These are phyloP conservation scores for Sphaeridia pumilis DNA, from an alignment of 2,888 invertebrate species.

Conservation along the genomic window DNA sequence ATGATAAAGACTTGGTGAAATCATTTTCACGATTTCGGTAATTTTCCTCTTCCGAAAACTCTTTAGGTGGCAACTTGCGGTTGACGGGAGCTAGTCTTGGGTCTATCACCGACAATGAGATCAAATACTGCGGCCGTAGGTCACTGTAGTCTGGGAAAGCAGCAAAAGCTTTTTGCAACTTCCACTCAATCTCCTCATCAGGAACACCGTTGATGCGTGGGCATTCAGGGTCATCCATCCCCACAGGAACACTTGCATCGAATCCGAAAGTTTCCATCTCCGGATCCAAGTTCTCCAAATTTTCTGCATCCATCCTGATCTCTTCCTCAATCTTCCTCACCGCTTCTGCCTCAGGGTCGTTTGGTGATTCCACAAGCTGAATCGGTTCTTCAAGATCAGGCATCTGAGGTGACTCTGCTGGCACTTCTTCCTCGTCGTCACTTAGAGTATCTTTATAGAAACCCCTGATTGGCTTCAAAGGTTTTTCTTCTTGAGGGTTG, in stretches of 20 bases:
- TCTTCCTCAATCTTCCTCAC: too few species aligned
- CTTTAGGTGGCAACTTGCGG: background rate
- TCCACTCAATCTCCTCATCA: background rate
- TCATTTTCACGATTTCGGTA: background rate
- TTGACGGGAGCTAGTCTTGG: background rate
- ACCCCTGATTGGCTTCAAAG: background rate
- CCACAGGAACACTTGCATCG: background rate
- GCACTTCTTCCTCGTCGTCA: background rate
- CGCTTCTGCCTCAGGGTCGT: too few species aligned
- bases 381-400: background rate
- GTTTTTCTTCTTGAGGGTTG: background rate
- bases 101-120: background rate
- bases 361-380: too few species aligned
- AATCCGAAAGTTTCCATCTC: background rate
- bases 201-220: background rate
- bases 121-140: background rate
- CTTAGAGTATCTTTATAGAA: slow-evolving; percentile 4
- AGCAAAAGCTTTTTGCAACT: background rate
- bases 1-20: background rate
- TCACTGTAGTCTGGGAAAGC: background rate
- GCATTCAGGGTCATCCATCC: background rate
- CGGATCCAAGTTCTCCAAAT: too few species aligned
- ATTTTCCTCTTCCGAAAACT: background rate
- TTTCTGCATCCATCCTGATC: too few species aligned
- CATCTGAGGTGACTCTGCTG: background rate